Evolutionary conservation across 2,888 invertebrate genomes (phyloP).

Genomic region (Drosophila birchii): DNA sequence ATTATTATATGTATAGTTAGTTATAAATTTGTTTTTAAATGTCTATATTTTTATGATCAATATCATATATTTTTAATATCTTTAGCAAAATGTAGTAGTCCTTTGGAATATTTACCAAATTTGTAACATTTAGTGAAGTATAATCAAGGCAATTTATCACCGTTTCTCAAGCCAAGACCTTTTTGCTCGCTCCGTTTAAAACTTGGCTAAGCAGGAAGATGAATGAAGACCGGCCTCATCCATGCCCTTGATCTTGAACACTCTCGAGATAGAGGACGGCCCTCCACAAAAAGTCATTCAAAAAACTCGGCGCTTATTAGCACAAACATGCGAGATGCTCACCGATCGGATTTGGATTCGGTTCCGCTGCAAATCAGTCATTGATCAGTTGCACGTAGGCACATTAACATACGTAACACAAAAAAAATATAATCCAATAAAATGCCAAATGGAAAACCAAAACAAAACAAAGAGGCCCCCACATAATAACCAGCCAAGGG

Average conservation of each 20-base stretch:
- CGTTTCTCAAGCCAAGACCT: background rate
- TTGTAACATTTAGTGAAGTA: background rate
- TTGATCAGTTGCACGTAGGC: constrained; percentile 43
- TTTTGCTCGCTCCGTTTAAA: background rate
- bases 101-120: background rate
- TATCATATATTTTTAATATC: background rate
- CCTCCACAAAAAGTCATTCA: constrained; percentile 32
- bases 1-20: background rate
- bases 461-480: constrained; percentile 30
- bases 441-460: constrained; percentile 15
- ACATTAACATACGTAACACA: constrained; percentile 26
- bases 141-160: too few species aligned
- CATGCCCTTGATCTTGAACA: constrained; percentile 44
- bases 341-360: constrained; percentile 9
- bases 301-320: constrained; percentile 28
- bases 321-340: constrained; percentile 37
- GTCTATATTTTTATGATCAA: background rate
- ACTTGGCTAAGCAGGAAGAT: constrained; percentile 39
- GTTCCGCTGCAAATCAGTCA: constrained; percentile 37
- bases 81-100: background rate
- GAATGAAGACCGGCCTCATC: constrained; percentile 17
- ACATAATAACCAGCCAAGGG: constrained; percentile 9
- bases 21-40: background rate
- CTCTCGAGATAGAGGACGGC: constrained; percentile 19
- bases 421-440: constrained; percentile 3